phyloP scores from a whole-genome alignment of 1,140 invertebrate genomes.

The Bombus confusus region DNA sequence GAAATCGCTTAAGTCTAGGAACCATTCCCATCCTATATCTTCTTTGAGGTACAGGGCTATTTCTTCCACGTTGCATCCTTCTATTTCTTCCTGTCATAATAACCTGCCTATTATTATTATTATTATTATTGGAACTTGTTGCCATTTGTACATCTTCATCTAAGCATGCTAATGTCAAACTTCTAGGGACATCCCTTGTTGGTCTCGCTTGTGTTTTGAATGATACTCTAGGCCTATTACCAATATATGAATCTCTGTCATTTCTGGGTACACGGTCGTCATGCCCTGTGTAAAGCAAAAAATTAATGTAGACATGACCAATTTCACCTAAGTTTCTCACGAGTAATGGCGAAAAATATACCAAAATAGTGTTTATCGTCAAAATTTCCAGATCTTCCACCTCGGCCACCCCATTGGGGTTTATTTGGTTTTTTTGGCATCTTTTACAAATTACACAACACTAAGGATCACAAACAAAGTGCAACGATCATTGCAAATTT shows the following conservation, averaged over 20 bases:
- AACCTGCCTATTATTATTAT: slow-evolving; percentile 64
- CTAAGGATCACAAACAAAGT: slow-evolving; percentile 1
- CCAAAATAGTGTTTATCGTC: slow-evolving; percentile 67
- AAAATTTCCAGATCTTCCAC: slow-evolving; percentile 22
- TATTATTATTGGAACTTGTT: slow-evolving; percentile 48
- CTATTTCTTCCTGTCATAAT: slow-evolving; percentile 50
- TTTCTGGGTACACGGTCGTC: slow-evolving; percentile 67
- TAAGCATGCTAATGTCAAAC: slow-evolving; percentile 29
- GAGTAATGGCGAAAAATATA: slow-evolving; percentile 19
- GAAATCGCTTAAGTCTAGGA: neutral
- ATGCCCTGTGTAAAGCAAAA: slow-evolving; percentile 61
- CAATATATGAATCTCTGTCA: slow-evolving; percentile 24
- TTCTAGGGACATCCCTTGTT: neutral
- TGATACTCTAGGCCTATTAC: slow-evolving; percentile 67
- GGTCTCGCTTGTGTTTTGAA: slow-evolving; percentile 66
- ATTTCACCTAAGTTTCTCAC: no score
- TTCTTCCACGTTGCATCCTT: slow-evolving; percentile 62
- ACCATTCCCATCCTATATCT: slow-evolving; percentile 44
- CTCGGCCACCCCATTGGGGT: slow-evolving; percentile 48
- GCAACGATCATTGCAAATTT: neutral
- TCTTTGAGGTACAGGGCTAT: slow-evolving; percentile 65
- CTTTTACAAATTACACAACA: slow-evolving; percentile 1
- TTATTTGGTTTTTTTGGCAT: slow-evolving; percentile 67
- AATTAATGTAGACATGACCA: neutral
- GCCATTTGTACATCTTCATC: slow-evolving; percentile 74